These are phyloP conservation scores for Dicaeum eximium DNA, from an alignment of 2,113 vertebrate species.

Conservation along the genomic window DNA sequence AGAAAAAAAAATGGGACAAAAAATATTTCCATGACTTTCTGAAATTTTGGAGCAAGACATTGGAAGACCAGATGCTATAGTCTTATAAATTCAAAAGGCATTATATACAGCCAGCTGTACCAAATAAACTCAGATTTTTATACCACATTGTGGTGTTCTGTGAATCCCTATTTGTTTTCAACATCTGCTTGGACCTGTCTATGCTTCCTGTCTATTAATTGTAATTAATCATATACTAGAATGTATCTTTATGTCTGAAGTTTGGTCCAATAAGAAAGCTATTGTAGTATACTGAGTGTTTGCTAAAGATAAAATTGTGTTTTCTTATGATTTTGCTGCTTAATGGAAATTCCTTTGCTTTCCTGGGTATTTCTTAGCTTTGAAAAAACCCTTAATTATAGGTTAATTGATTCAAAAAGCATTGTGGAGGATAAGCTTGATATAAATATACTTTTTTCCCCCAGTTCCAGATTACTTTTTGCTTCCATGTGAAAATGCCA, in stretches of 20 bases:
- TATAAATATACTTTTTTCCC: not conserved
- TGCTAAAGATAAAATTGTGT: not conserved
- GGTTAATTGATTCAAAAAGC: not conserved
- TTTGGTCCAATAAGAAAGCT: not conserved
- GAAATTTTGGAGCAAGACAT: conserved; percentile 37
- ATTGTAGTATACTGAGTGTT: not conserved
- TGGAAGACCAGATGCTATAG: conserved; percentile 70
- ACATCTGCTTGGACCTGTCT: conserved; percentile 69
- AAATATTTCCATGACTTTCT: not conserved
- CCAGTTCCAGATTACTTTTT: not conserved
- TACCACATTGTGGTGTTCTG: conserved; percentile 31
- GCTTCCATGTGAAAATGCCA: not conserved
- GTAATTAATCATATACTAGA: conserved; percentile 32
- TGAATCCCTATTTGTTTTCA: conserved; percentile 61
- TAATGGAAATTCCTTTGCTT: not conserved
- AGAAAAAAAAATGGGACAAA: not conserved
- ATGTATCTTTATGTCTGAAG: not conserved
- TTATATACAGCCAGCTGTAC: conserved; percentile 67
- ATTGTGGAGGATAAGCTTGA: not conserved
- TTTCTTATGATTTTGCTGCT: not conserved
- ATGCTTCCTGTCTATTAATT: conserved; percentile 59
- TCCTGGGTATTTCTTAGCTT: not conserved
- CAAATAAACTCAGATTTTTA: conserved; percentile 72
- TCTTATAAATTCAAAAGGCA: conserved; percentile 64
- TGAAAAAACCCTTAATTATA: not conserved